Evolutionary conservation across 2,888 invertebrate species (phyloP).

Genomic region (Acanthosoma haemorrhoidale): DNA sequence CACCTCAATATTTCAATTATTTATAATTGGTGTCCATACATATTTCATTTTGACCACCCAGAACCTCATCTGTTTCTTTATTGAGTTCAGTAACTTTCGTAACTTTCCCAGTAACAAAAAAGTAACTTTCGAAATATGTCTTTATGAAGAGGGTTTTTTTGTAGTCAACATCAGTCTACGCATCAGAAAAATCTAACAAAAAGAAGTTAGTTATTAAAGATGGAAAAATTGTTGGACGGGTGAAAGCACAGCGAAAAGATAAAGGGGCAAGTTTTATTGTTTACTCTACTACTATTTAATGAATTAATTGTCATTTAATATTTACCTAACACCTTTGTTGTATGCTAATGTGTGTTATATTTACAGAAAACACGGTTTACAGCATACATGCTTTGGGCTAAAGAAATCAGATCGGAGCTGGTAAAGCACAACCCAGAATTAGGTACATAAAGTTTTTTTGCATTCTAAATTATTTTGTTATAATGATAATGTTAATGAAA

Average conservation of each 20-base stretch:
- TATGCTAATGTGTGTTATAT: constrained; percentile 13
- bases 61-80: not conserved
- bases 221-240: constrained; percentile 59
- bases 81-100: not conserved
- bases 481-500: constrained; percentile 1
- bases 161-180: constrained; percentile 46
- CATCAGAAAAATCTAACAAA: constrained; percentile 73
- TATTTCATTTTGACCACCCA: not conserved
- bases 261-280: constrained; percentile 57
- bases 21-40: not conserved
- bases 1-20: not conserved
- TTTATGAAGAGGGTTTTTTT: not conserved
- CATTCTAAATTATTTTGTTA: constrained; percentile 9
- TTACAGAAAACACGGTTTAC: constrained; percentile 67
- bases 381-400: constrained; percentile 88
- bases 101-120: not conserved
- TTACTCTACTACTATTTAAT: too few species aligned
- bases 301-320: not conserved
- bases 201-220: constrained; percentile 65
- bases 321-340: not conserved
- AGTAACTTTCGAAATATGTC: not conserved
- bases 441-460: constrained; percentile 50
- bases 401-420: constrained; percentile 70
- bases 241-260: constrained; percentile 69
- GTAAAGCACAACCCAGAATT: constrained; percentile 66